Conservation (phyloP, 2,113 vertebrate species). For the Paraplagusia blochii region DNA sequence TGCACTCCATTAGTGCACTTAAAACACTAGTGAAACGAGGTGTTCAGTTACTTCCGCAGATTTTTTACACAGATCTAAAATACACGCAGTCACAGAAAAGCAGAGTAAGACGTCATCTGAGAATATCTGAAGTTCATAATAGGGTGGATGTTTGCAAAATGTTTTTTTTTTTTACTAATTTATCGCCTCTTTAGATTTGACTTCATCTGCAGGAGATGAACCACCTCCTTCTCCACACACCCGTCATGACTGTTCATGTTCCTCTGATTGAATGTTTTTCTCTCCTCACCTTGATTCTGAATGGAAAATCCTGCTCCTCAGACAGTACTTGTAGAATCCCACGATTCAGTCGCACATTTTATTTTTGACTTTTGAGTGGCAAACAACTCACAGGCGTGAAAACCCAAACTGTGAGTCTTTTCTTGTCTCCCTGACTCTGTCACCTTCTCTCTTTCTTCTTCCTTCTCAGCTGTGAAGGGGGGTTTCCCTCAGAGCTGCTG, state of each 20-base stretch:
- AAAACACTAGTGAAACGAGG: constrained; percentile 40
- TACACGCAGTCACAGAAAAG: constrained; percentile 40
- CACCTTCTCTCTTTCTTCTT: constrained; percentile 29
- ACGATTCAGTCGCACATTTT: constrained; percentile 25
- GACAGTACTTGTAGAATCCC: constrained; percentile 41
- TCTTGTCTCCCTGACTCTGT: constrained; percentile 31
- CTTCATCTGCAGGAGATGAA: too few relatives aligned
- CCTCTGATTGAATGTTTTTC: background rate
- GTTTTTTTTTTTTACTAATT: too few relatives aligned
- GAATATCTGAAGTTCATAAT: too few relatives aligned
- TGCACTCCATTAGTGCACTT: constrained; percentile 65
- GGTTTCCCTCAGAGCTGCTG: constrained; percentile 56
- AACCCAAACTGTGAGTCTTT: constrained; percentile 22
- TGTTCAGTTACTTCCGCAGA: constrained; percentile 61
- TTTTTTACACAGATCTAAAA: constrained; percentile 59
- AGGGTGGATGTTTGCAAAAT: too few relatives aligned
- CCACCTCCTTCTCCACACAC: too few relatives aligned
- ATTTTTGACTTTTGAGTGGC: constrained; percentile 44
- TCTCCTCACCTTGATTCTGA: constrained; percentile 30
- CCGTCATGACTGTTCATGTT: too few relatives aligned
- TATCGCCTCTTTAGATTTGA: too few relatives aligned
- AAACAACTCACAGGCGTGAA: constrained; percentile 23
- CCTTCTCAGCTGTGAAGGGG: constrained; percentile 15
- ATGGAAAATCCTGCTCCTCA: constrained; percentile 36
- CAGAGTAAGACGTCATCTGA: constrained; percentile 21